Conservation (phyloP, 2,888 invertebrate species). For the Metellina segmentata region DNA sequence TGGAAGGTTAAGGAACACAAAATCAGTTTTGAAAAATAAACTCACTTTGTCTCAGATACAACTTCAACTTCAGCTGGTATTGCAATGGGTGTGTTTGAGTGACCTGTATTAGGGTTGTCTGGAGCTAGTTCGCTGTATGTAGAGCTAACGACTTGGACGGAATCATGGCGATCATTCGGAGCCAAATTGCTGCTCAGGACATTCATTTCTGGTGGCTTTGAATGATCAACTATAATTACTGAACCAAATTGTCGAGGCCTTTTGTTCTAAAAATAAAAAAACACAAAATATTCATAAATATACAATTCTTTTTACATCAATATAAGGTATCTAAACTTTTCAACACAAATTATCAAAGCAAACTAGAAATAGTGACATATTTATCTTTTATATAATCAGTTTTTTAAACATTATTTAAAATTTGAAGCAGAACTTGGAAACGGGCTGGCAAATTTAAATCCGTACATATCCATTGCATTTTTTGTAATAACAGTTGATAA, state of each 20-base stretch:
- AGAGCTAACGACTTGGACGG: slow-evolving; percentile 98
- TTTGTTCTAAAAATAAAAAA: slow-evolving; percentile 63
- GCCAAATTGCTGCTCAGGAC: slow-evolving; percentile 82
- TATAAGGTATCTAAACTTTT: too few species aligned
- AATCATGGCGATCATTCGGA: slow-evolving; percentile 96
- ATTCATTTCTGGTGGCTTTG: slow-evolving; percentile 75
- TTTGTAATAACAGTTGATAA: too few species aligned
- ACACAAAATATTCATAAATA: too few species aligned
- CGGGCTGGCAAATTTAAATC: too few species aligned
- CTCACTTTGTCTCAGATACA: slow-evolving; percentile 98
- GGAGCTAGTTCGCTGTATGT: slow-evolving; percentile 97
- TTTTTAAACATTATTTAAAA: too few species aligned
- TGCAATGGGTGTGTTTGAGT: slow-evolving; percentile 98
- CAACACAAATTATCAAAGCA: too few species aligned
- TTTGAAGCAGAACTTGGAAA: too few species aligned
- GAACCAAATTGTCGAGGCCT: slow-evolving; percentile 75
- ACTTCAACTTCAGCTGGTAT: slow-evolving; percentile 96
- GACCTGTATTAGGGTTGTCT: slow-evolving; percentile 97
- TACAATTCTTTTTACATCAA: too few species aligned
- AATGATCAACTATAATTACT: slow-evolving; percentile 75
- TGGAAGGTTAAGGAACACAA: background rate
- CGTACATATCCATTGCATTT: too few species aligned
- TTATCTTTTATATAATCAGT: too few species aligned
- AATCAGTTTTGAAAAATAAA: background rate
- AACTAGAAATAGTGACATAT: too few species aligned